Conservation (phyloP, 2,888 invertebrate species). For the Drosophila birchii region DNA sequence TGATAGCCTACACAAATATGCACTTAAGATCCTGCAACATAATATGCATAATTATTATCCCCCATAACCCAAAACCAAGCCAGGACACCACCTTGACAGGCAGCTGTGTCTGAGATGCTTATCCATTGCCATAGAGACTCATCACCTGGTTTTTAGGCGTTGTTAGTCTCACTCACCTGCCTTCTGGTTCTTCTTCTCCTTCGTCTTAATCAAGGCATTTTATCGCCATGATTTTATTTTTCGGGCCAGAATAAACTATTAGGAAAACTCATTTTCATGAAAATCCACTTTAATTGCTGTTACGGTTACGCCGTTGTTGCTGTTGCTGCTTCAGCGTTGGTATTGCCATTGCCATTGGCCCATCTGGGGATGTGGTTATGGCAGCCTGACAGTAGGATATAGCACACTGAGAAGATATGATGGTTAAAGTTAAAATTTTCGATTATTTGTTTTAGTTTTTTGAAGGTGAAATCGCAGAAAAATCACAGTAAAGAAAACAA, state of each 20-base stretch:
- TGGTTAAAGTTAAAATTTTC: too few relatives aligned
- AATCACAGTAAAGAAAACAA: too few relatives aligned
- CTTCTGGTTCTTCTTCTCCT: conserved; percentile 1
- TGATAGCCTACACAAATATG: conserved; percentile 38
- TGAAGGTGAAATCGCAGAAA: too few relatives aligned
- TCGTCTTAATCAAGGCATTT: conserved; percentile 63
- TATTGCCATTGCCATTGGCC: conserved; percentile 15
- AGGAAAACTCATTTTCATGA: conserved; percentile 77
- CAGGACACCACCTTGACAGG: not conserved
- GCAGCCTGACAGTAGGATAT: conserved; percentile 20
- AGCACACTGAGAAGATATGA: conserved; percentile 19
- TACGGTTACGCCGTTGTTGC: conserved; percentile 23
- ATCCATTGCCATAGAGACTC: conserved; percentile 19
- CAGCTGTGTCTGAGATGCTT: conserved; percentile 18
- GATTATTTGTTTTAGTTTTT: too few relatives aligned
- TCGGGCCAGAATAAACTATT: conserved; percentile 73
- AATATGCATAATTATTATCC: conserved; percentile 64
- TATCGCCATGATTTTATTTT: conserved; percentile 68
- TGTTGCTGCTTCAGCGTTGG: conserved; percentile 22
- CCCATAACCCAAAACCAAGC: conserved; percentile 22
- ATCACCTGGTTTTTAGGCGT: conserved; percentile 25
- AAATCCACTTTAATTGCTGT: conserved; percentile 79
- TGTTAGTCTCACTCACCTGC: conserved; percentile 30
- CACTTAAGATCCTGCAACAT: conserved; percentile 58
- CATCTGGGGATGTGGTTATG: conserved; percentile 46